These are phyloP conservation scores for Xiphias gladius DNA, from an alignment of 2,113 vertebrate genomes.

Conservation along the genomic window DNA sequence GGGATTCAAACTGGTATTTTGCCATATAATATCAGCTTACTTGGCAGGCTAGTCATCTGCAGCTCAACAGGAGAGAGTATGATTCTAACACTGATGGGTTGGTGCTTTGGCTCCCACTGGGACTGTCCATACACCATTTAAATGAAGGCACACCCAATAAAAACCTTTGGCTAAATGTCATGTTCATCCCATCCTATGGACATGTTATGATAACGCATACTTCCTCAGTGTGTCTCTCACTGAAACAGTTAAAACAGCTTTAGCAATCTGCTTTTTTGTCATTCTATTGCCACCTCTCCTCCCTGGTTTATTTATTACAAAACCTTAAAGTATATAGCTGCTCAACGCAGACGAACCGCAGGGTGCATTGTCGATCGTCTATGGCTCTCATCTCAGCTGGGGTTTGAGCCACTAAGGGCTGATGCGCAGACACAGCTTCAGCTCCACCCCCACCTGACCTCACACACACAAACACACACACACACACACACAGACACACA, in stretches of 20 bases:
- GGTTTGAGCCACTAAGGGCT: slow-evolving; percentile 37
- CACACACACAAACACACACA: not conserved
- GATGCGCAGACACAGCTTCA: slow-evolving; percentile 36
- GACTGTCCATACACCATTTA: slow-evolving; percentile 33
- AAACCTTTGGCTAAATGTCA: slow-evolving; percentile 42
- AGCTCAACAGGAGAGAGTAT: slow-evolving; percentile 36
- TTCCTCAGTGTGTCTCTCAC: slow-evolving; percentile 38
- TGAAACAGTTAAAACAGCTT: slow-evolving; percentile 33
- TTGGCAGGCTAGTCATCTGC: slow-evolving; percentile 42
- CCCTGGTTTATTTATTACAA: slow-evolving; percentile 54
- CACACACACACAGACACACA: not conserved
- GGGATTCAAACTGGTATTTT: slow-evolving; percentile 27
- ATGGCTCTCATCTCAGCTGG: slow-evolving; percentile 56
- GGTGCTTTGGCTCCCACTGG: slow-evolving; percentile 46
- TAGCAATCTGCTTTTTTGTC: slow-evolving; percentile 48
- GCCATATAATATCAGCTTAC: slow-evolving; percentile 42
- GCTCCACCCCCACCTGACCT: slow-evolving; percentile 29
- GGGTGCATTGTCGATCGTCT: slow-evolving; percentile 46
- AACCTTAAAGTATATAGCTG: slow-evolving; percentile 39
- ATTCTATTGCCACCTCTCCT: slow-evolving; percentile 35
- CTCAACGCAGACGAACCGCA: slow-evolving; percentile 32
- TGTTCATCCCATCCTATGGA: slow-evolving; percentile 43
- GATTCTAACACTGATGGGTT: slow-evolving; percentile 38
- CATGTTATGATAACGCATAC: slow-evolving; percentile 6
- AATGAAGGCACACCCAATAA: slow-evolving; percentile 41